Evolutionary conservation across 1,140 invertebrate species (phyloP).

Genomic region (Prorops nasuta): DNA sequence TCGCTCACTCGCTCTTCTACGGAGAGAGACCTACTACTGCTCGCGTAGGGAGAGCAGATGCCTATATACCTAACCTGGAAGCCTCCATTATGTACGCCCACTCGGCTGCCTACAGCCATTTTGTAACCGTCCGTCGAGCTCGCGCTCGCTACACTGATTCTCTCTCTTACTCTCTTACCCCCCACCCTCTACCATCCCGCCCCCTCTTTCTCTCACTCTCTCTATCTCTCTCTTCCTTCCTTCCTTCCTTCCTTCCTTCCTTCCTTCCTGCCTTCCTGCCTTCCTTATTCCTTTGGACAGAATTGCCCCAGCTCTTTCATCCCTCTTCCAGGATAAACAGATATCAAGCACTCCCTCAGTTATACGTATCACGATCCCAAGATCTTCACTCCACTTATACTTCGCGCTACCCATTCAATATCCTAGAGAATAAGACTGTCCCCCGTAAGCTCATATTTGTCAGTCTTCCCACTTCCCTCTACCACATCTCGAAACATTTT

Average conservation of each 20-base stretch:
- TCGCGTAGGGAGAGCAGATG: neutral
- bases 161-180: constrained; percentile 9
- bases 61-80: constrained; percentile 35
- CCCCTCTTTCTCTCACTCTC: no score
- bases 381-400: neutral
- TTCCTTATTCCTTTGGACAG: neutral
- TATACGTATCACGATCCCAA: neutral
- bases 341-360: neutral
- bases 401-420: no score
- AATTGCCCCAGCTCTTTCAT: constrained; percentile 18
- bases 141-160: constrained; percentile 5
- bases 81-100: constrained; percentile 57
- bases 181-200: no score
- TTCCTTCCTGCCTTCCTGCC: neutral
- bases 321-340: constrained; percentile 12
- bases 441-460: no score
- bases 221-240: neutral
- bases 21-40: constrained; percentile 38
- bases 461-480: no score
- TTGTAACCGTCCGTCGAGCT: constrained; percentile 45
- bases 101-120: constrained; percentile 53
- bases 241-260: no score
- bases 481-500: no score
- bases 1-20: constrained; percentile 40
- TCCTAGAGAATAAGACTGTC: no score